Evolutionary conservation across 2,113 vertebrate species (phyloP).

Genomic region (Podocnemis expansa): DNA sequence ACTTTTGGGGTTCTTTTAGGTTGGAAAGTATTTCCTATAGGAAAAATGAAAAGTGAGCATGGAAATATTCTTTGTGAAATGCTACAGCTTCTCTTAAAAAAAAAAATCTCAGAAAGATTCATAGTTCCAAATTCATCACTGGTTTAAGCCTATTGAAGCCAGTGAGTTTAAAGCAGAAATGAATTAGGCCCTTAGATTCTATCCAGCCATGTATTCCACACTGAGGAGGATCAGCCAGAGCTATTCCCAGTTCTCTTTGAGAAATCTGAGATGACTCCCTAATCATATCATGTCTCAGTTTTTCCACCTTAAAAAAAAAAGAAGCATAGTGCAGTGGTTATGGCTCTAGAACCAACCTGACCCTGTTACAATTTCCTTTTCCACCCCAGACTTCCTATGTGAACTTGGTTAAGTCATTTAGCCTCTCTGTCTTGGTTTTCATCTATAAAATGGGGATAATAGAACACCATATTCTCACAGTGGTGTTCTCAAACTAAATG

Average conservation of each 20-base stretch:
- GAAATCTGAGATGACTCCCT: neutral
- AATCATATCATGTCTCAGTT: constrained; percentile 6
- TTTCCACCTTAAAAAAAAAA: neutral
- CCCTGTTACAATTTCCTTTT: neutral
- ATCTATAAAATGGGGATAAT: neutral
- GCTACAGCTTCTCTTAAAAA: neutral
- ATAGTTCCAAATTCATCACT: neutral
- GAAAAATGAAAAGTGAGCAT: constrained; percentile 39
- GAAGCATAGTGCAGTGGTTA: neutral
- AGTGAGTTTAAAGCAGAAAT: neutral
- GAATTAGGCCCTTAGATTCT: neutral
- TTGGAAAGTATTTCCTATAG: constrained; percentile 60
- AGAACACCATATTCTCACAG: neutral
- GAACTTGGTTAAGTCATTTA: neutral
- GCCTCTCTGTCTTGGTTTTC: neutral
- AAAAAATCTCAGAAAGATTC: neutral
- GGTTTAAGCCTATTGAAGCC: neutral
- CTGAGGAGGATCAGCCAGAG: rapidly evolving
- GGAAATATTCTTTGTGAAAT: neutral
- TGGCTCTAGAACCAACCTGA: neutral
- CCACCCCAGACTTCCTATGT: neutral
- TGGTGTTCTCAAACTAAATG: neutral
- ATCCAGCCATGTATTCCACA: neutral
- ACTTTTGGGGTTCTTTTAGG: constrained; percentile 42
- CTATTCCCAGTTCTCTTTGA: neutral